phyloP scores from a whole-genome alignment of 2,888 invertebrate genomes.

The Coelinius sp. region DNA sequence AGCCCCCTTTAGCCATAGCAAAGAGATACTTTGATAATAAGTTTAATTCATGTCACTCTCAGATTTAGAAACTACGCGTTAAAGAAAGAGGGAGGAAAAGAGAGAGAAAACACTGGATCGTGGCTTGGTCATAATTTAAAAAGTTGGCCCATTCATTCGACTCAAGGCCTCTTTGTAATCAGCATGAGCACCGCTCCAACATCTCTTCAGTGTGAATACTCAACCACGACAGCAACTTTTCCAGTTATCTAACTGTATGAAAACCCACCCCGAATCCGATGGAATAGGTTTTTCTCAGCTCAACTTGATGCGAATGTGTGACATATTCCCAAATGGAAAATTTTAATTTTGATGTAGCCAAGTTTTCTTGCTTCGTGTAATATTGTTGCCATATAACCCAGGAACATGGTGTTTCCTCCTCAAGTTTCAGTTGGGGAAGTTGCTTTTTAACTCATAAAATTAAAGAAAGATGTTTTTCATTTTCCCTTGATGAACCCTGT shows the following conservation, averaged over 20 bases:
- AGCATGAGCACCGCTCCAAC: conserved; percentile 46
- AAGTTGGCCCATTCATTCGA: conserved; percentile 62
- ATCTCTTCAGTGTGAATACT: conserved; percentile 14
- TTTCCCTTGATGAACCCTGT: not conserved
- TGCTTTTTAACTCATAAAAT: not conserved
- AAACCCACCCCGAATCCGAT: not conserved
- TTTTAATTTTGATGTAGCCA: not conserved
- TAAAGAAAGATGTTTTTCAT: not conserved
- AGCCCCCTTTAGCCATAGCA: conserved; percentile 30
- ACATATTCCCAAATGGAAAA: not conserved
- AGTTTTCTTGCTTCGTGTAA: conserved; percentile 1
- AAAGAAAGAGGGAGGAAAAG: conserved; percentile 1
- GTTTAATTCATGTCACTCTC: conserved; percentile 50
- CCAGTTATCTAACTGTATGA: conserved; percentile 14
- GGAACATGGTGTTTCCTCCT: not conserved
- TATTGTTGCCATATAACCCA: too few species aligned
- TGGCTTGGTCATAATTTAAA: conserved; percentile 63
- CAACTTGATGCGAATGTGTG: not conserved
- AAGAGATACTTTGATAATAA: conserved; percentile 55
- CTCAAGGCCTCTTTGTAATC: conserved; percentile 54
- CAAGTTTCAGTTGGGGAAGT: not conserved
- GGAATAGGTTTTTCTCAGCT: not conserved
- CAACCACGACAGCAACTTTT: conserved; percentile 14
- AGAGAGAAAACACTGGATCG: conserved; percentile 54
- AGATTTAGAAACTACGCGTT: conserved; percentile 20